These are phyloP conservation scores for Chrysolina oricalcia DNA, from an alignment of 2,888 invertebrate species.

Conservation along the genomic window DNA sequence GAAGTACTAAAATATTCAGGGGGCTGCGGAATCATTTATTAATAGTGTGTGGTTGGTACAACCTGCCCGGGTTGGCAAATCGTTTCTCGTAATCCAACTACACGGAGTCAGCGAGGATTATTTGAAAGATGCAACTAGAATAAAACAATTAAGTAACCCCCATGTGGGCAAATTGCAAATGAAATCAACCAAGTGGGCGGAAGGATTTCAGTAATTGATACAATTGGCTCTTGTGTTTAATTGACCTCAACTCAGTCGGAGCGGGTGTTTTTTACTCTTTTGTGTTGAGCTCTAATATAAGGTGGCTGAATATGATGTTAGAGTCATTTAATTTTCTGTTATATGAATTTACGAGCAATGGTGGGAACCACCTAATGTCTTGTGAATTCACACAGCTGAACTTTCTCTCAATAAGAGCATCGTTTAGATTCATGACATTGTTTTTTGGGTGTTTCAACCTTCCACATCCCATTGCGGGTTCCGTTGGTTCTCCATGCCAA, in stretches of 20 bases:
- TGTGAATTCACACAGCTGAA: no score
- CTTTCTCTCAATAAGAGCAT: no score
- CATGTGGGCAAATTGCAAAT: slow-evolving; percentile 58
- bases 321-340: no score
- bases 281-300: background rate
- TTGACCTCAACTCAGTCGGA: slow-evolving; percentile 46
- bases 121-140: slow-evolving; percentile 52
- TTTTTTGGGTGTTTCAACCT: no score
- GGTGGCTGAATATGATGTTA: background rate
- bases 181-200: slow-evolving; percentile 60
- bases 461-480: no score
- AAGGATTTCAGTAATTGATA: slow-evolving; percentile 62
- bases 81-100: slow-evolving; percentile 37
- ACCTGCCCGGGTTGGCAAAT: slow-evolving; percentile 35
- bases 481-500: no score
- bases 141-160: slow-evolving; percentile 61
- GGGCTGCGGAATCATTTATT: slow-evolving; percentile 49
- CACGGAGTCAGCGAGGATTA: slow-evolving; percentile 38
- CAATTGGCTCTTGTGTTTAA: slow-evolving; percentile 58
- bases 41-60: slow-evolving; percentile 40
- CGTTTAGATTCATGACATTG: no score
- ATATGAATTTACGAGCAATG: no score
- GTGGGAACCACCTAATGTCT: no score
- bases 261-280: slow-evolving; percentile 43
- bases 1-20: slow-evolving; percentile 43